These are phyloP conservation scores for Galerucella calmariensis DNA, from an alignment of 2,888 invertebrate genomes.

Conservation along the genomic window DNA sequence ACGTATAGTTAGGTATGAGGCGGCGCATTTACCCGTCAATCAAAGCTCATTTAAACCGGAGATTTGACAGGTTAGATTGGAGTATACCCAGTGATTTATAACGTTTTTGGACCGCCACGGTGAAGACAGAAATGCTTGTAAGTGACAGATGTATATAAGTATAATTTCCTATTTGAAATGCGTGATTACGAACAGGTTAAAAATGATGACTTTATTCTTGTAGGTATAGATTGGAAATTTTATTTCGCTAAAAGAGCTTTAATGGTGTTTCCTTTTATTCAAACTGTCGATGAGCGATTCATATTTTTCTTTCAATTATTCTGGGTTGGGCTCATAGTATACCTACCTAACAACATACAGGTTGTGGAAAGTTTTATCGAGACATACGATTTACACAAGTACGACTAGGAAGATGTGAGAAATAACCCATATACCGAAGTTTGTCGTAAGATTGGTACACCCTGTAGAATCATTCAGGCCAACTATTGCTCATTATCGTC, in stretches of 20 bases:
- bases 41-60: constrained; percentile 63
- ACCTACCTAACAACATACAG: no score
- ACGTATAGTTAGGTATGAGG: constrained; percentile 50
- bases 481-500: no score
- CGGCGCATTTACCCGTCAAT: constrained; percentile 63
- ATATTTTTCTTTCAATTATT: background rate
- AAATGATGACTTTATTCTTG: constrained; percentile 63
- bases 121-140: constrained; percentile 63
- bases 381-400: no score
- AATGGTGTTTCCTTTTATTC: constrained; percentile 15
- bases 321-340: no score
- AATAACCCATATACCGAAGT: no score
- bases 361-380: no score
- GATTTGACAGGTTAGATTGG: constrained; percentile 63
- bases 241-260: constrained; percentile 8
- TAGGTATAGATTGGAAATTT: constrained; percentile 10
- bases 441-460: no score
- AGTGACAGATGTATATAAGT: constrained; percentile 61
- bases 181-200: constrained; percentile 60
- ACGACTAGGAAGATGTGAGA: no score
- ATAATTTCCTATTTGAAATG: constrained; percentile 61
- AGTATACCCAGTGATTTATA: constrained; percentile 63
- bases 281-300: background rate
- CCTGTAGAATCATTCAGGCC: no score
- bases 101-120: constrained; percentile 46